A percentile compares a stretch with the other conserved stretches of the same genome.
phyloP scores from a whole-genome alignment of 2,113 vertebrate species.

The Callospermophilus lateralis region DNA sequence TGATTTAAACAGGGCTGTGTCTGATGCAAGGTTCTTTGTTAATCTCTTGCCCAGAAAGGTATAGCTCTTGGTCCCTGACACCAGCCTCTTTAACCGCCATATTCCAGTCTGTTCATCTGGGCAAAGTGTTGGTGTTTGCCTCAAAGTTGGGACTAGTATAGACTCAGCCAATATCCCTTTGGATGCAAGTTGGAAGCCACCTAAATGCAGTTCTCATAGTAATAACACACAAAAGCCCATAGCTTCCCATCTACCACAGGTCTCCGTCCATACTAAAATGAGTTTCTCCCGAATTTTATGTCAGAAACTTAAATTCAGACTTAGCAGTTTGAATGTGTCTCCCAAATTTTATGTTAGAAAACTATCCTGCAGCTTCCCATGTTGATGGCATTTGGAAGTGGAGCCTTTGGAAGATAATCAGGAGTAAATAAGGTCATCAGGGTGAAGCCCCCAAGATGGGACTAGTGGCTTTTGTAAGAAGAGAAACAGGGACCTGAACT shows the following conservation, averaged over 20 bases:
- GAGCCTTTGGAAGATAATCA: too few relatives aligned
- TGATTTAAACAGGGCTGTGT: accelerated
- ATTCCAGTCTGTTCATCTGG: too few relatives aligned
- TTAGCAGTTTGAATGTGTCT: not conserved
- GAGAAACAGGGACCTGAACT: not conserved
- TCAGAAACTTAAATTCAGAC: not conserved
- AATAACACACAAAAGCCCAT: too few relatives aligned
- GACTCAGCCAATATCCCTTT: accelerated
- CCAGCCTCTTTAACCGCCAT: accelerated
- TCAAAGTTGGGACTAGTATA: not conserved
- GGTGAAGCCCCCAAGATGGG: not conserved
- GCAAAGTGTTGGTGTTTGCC: not conserved
- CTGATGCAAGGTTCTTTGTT: not conserved
- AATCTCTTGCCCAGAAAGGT: not conserved
- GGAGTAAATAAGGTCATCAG: not conserved
- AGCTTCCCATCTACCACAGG: not conserved
- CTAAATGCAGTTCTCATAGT: accelerated
- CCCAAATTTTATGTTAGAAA: not conserved
- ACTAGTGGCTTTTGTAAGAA: not conserved
- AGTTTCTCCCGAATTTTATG: not conserved
- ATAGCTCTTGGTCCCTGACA: not conserved
- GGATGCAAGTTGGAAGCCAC: not conserved
- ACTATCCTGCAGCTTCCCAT: not conserved
- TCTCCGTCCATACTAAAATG: too few relatives aligned
- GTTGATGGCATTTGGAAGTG: not conserved